Evolutionary conservation across 2,113 vertebrate species (phyloP).

Genomic region (Phasianus colchicus): DNA sequence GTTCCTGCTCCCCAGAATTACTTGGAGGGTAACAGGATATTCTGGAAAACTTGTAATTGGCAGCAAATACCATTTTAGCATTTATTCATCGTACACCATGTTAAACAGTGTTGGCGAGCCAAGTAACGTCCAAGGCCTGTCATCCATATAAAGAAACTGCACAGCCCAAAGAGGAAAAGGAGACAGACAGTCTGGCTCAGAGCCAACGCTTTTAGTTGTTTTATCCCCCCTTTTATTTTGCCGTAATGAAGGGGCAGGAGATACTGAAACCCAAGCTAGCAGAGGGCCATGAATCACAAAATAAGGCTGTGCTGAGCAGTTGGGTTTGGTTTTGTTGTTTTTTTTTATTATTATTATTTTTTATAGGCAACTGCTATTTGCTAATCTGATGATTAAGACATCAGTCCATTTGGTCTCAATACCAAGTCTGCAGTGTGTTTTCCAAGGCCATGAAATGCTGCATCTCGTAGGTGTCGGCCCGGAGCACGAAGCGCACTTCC

Average conservation of each 20-base stretch:
- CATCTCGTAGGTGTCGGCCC: neutral
- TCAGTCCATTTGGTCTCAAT: neutral
- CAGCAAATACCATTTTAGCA: slow-evolving; percentile 49
- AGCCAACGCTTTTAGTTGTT: slow-evolving; percentile 2
- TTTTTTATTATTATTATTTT: neutral
- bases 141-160: slow-evolving; percentile 58
- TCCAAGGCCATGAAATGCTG: slow-evolving; percentile 23
- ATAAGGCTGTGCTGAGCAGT: slow-evolving; percentile 21
- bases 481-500: slow-evolving; percentile 16
- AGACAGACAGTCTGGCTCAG: slow-evolving; percentile 51
- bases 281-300: slow-evolving; percentile 43
- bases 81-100: slow-evolving; percentile 50
- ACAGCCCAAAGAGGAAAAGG: slow-evolving; percentile 58
- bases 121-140: slow-evolving; percentile 65
- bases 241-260: slow-evolving; percentile 22
- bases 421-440: slow-evolving; percentile 1
- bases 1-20: slow-evolving; percentile 59
- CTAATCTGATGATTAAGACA: slow-evolving; percentile 6
- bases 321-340: neutral
- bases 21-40: slow-evolving; percentile 32
- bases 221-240: neutral
- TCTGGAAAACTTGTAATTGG: slow-evolving; percentile 51
- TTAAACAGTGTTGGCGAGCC: slow-evolving; percentile 65
- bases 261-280: slow-evolving; percentile 22
- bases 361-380: slow-evolving; percentile 20